Evolutionary conservation across 2,888 invertebrate species (phyloP), one percentile per base, ranked within the genome.

Genomic region (Sphaerophoria taeniata): DNA sequence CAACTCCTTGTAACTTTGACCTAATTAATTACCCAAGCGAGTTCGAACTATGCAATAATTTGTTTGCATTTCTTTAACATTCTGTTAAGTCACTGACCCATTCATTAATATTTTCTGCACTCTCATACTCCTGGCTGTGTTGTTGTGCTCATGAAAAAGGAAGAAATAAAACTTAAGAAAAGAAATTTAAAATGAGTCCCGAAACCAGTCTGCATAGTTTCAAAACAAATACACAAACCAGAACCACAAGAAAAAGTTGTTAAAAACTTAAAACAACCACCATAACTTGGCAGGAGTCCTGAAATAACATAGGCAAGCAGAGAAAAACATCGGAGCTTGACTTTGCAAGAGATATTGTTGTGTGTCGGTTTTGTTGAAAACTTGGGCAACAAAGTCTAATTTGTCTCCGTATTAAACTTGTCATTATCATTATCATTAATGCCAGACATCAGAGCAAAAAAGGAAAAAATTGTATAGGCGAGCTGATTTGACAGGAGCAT

Each of bases 201-300:
- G 51, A 61, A 67, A 75, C 61, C 55, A 56, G 80, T 70, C 69
- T 80, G 69, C 69, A 75, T 80, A 63, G 80, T 80, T 80, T 80
- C 43, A 51, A 63, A 75, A 75, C 75, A 69, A 69, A 69, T 55
- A 55, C 31, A 45, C 53, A 31, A 36, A 36, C 4, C 4, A 36
- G 16, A 58, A 58, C 53, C 39, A 31, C 39, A 31, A 33, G 36
- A 24, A 58, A 39, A 58, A 58, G 36, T 36, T 36, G 1, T 9
- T 58, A 34, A 67, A 43, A 61, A 55, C 14, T 51, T 53, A 63
- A 70, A 61, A 70, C 76, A 47, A 56, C 12, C 36, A 39, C 16
- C 0, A 16, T 69, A 60, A 36, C 16, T 51, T 43, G 49, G 12
- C 43, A 39, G 55, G 45, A 14, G 36, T 36, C 36, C 36, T 12